These are phyloP conservation scores for Cromileptes altivelis DNA, from an alignment of 2,113 vertebrate genomes.

Conservation along the genomic window DNA sequence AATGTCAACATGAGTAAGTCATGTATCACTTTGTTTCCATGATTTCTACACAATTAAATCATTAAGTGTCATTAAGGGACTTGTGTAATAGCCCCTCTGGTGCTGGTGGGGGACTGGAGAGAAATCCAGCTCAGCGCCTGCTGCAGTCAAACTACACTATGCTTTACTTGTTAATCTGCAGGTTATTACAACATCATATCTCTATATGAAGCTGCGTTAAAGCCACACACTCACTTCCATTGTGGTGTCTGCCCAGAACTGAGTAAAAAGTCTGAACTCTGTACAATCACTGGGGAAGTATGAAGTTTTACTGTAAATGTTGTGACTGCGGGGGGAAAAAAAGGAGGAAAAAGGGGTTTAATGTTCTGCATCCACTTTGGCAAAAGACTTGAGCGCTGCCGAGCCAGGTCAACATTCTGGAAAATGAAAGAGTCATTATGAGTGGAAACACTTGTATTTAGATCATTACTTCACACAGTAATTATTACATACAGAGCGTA, in stretches of 20 bases:
- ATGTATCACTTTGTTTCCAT: conserved; percentile 80
- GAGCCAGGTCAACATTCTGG: conserved; percentile 77
- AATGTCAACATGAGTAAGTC: conserved; percentile 79
- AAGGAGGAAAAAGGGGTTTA: conserved; percentile 53
- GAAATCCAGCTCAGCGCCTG: conserved; percentile 33
- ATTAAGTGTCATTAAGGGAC: conserved; percentile 82
- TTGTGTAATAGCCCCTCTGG: conserved; percentile 76
- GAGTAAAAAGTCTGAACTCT: conserved; percentile 44
- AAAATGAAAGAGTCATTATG: conserved; percentile 78
- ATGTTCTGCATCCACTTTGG: conserved; percentile 78
- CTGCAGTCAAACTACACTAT: conserved; percentile 18
- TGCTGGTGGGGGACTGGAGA: conserved; percentile 45
- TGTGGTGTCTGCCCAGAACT: conserved; percentile 26
- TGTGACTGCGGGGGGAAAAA: conserved; percentile 14
- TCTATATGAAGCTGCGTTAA: conserved; percentile 39
- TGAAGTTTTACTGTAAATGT: conserved; percentile 65
- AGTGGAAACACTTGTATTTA: conserved; percentile 82
- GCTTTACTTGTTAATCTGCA: conserved; percentile 53
- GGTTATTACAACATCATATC: conserved; percentile 58
- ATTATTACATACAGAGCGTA: conserved; percentile 82
- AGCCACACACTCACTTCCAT: conserved; percentile 36
- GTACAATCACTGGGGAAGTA: conserved; percentile 53
- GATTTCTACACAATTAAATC: conserved; percentile 83
- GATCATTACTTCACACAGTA: conserved; percentile 80
- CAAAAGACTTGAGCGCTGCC: conserved; percentile 50